These are phyloP conservation scores for Catharus minimus DNA, from an alignment of 2,113 vertebrate species.

Conservation along the genomic window DNA sequence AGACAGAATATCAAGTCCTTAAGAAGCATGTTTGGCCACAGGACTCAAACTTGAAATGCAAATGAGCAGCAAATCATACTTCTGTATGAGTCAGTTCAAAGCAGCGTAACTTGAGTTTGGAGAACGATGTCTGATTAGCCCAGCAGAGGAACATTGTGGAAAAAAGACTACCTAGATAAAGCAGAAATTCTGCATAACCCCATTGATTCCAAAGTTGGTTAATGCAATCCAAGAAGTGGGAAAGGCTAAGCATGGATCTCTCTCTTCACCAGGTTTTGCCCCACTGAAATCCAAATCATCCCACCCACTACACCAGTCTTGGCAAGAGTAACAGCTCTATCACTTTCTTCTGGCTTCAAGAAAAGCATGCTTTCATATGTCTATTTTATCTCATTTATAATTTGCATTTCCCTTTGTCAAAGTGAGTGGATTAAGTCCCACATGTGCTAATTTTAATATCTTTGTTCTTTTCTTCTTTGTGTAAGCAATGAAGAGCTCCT, in stretches of 20 bases:
- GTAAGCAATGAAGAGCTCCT: constrained; percentile 25
- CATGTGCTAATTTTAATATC: constrained; percentile 27
- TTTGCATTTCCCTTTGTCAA: constrained; percentile 6
- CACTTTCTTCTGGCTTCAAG: background rate
- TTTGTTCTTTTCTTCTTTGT: constrained; percentile 30
- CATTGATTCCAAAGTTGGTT: background rate
- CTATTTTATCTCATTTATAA: background rate
- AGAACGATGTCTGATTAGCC: background rate
- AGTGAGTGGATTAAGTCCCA: background rate
- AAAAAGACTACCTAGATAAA: background rate
- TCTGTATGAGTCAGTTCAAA: background rate
- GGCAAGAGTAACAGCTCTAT: background rate
- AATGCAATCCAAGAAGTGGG: background rate
- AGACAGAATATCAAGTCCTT: background rate
- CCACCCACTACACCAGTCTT: background rate
- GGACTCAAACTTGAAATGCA: background rate
- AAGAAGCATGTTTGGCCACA: background rate
- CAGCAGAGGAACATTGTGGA: background rate
- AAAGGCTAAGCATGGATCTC: background rate
- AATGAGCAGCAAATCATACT: background rate
- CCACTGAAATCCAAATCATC: background rate
- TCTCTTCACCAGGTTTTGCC: background rate
- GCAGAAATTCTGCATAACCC: background rate
- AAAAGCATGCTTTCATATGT: background rate
- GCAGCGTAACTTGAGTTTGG: background rate